A percentile compares a stretch with the other conserved stretches of the same genome.
Evolutionary conservation across 2,113 vertebrate species (phyloP).

Genomic region (Lasiurus cinereus): DNA sequence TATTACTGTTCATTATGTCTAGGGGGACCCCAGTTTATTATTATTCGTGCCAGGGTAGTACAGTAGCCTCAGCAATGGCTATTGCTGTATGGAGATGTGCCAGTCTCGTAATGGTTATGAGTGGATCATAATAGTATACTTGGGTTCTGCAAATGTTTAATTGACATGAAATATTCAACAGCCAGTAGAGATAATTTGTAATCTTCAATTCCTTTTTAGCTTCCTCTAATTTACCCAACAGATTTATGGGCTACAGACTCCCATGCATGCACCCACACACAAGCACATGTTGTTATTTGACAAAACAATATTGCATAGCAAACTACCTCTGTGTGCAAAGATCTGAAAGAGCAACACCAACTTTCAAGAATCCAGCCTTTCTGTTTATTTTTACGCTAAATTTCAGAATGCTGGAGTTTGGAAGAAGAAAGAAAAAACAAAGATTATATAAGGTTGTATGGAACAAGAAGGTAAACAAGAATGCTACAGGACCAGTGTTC

Average conservation of each 20-base stretch:
- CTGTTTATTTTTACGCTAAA: slow-evolving; percentile 38
- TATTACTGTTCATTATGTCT: slow-evolving; percentile 76
- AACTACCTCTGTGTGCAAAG: background rate
- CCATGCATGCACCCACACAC: background rate
- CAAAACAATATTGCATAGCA: background rate
- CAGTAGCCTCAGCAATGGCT: slow-evolving; percentile 51
- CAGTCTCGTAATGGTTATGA: slow-evolving; percentile 58
- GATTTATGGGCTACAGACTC: background rate
- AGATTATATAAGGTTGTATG: background rate
- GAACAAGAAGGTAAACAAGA: slow-evolving; percentile 39
- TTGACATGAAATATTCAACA: slow-evolving; percentile 69
- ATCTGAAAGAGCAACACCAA: background rate
- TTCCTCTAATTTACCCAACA: slow-evolving; percentile 48
- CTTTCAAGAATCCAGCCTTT: background rate
- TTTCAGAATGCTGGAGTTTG: background rate
- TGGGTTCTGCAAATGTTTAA: slow-evolving; percentile 65
- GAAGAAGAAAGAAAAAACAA: background rate
- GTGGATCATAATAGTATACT: slow-evolving; percentile 63
- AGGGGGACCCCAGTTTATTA: slow-evolving; percentile 49
- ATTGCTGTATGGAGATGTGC: slow-evolving; percentile 37
- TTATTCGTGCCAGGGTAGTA: slow-evolving; percentile 31
- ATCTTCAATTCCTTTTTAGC: slow-evolving; percentile 60
- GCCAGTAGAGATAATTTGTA: slow-evolving; percentile 62
- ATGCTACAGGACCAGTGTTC: background rate
- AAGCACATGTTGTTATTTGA: background rate